Evolutionary conservation across 2,797 vertebrate genomes (phyloP).

Genomic region (Loriculus beryllinus): DNA sequence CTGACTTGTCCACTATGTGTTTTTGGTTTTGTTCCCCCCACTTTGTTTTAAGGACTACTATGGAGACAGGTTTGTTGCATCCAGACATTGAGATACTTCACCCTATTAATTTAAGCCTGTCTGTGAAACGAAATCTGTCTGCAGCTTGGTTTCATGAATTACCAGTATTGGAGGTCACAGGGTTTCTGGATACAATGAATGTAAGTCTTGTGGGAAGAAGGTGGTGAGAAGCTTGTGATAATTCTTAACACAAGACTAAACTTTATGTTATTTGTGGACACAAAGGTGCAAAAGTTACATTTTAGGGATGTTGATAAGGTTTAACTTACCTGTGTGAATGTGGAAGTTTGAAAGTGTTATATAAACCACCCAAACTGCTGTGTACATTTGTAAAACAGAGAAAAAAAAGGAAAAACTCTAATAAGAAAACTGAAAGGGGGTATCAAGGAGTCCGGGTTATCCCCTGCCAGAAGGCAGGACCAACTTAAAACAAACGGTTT

Average conservation of each 20-base stretch:
- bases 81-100: constrained; percentile 86
- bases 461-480: not conserved
- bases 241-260: not conserved
- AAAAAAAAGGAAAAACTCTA: not conserved
- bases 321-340: not conserved
- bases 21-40: not conserved
- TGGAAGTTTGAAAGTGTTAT: not conserved
- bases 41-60: constrained; percentile 71
- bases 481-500: not conserved
- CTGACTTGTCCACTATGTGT: not conserved
- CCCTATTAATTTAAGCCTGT: constrained; percentile 90
- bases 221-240: not conserved
- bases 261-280: not conserved
- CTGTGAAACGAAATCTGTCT: constrained; percentile 87
- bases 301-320: not conserved
- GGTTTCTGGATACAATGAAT: constrained; percentile 85
- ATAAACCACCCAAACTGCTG: not conserved
- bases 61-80: constrained; percentile 69
- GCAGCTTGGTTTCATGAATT: constrained; percentile 87
- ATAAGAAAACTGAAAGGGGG: not conserved
- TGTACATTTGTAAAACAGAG: not conserved
- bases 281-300: not conserved
- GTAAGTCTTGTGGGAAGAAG: constrained; percentile 74
- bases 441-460: not conserved
- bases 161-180: constrained; percentile 85